Evolutionary conservation across 2,113 vertebrate genomes (phyloP).

Genomic region (Malurus alboscapulatus): DNA sequence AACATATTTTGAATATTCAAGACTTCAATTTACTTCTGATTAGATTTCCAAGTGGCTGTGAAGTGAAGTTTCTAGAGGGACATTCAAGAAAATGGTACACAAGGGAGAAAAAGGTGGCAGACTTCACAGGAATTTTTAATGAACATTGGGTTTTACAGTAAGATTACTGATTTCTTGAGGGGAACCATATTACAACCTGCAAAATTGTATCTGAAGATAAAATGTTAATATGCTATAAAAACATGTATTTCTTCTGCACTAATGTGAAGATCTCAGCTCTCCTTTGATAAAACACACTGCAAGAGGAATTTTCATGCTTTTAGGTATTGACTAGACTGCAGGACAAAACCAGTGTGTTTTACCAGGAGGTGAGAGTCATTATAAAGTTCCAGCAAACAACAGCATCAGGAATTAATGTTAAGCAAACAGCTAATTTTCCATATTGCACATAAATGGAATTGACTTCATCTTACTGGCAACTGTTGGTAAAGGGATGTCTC

Average conservation of each 20-base stretch:
- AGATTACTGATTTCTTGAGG: not conserved
- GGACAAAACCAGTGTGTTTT: not conserved
- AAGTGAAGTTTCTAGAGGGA: not conserved
- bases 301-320: not conserved
- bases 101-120: not conserved
- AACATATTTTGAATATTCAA: not conserved
- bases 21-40: not conserved
- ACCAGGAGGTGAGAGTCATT: not conserved
- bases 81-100: not conserved
- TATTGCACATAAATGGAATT: not conserved
- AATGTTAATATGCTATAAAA: not conserved
- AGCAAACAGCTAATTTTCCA: not conserved
- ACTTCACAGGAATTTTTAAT: not conserved
- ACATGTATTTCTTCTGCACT: accelerated
- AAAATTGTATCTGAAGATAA: not conserved
- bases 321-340: not conserved
- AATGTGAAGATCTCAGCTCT: not conserved
- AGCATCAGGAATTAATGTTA: not conserved
- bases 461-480: not conserved
- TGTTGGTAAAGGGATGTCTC: not conserved
- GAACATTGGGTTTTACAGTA: not conserved
- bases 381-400: not conserved
- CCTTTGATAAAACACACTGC: not conserved
- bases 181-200: not conserved
- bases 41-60: not conserved